Evolutionary conservation across 2,888 invertebrate genomes (phyloP).

Genomic region (Seira musarum): DNA sequence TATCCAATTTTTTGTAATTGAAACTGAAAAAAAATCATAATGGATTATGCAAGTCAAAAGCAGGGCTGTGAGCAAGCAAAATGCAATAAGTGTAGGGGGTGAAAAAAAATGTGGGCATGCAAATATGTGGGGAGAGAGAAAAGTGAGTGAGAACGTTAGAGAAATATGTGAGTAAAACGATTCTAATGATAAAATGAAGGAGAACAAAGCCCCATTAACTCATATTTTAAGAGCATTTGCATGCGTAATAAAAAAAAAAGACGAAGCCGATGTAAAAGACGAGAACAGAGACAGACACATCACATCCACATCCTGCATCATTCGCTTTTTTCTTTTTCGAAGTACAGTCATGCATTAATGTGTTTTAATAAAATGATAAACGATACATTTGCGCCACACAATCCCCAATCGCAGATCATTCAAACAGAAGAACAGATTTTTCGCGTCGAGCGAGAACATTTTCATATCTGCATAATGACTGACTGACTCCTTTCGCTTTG

Average conservation of each 20-base stretch:
- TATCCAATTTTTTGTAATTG: background rate
- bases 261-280: background rate
- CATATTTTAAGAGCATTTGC: constrained; percentile 6
- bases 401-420: background rate
- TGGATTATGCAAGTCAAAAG: constrained; percentile 1
- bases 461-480: constrained; percentile 6
- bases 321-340: background rate
- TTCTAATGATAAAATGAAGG: background rate
- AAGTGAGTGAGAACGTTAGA: background rate
- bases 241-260: constrained; percentile 17
- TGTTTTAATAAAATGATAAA: constrained; percentile 12
- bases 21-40: background rate
- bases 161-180: background rate
- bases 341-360: constrained; percentile 2
- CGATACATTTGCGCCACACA: background rate
- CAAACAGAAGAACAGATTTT: background rate
- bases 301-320: background rate
- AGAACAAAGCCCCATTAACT: constrained; percentile 9
- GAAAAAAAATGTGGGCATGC: constrained; percentile 5
- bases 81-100: background rate
- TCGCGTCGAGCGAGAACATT: background rate
- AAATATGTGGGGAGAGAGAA: background rate
- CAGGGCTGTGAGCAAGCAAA: no score
- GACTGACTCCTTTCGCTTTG: constrained; percentile 21
- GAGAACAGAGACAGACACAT: background rate